phyloP scores from a whole-genome alignment of 2,113 vertebrate genomes.

The Pogona vitticeps region DNA sequence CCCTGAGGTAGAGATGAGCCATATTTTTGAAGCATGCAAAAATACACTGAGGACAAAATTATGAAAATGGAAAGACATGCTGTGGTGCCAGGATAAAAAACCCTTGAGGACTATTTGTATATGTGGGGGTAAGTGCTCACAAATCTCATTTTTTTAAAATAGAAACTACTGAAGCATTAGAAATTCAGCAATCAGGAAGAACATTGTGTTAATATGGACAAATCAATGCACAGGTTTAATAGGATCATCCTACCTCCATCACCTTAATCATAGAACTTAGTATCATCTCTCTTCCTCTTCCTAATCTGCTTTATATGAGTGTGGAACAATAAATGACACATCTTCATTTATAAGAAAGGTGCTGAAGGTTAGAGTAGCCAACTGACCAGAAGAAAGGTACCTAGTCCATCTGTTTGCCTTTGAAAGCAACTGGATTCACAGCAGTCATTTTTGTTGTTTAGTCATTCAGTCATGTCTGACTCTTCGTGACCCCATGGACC shows the following conservation, averaged over 20 bases:
- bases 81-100: background rate
- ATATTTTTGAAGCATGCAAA: background rate
- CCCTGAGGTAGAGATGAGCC: slow-evolving; percentile 18
- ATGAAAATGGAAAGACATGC: background rate
- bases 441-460: too few species aligned
- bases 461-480: too few species aligned
- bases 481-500: too few species aligned
- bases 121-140: background rate
- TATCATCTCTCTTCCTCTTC: too few species aligned
- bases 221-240: too few species aligned
- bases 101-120: background rate
- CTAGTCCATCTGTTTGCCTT: too few species aligned
- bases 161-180: background rate
- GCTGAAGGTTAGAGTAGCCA: too few species aligned
- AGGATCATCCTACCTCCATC: background rate
- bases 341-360: background rate
- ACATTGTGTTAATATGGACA: accelerated
- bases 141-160: background rate
- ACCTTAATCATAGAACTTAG: background rate
- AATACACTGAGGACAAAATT: background rate
- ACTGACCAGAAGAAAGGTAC: too few species aligned
- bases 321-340: background rate
- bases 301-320: background rate
- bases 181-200: background rate
- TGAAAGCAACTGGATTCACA: too few species aligned